Base-by-base conservation (phyloP, 1,140 invertebrate genomes). In the Agrilus planipennis region DNA sequence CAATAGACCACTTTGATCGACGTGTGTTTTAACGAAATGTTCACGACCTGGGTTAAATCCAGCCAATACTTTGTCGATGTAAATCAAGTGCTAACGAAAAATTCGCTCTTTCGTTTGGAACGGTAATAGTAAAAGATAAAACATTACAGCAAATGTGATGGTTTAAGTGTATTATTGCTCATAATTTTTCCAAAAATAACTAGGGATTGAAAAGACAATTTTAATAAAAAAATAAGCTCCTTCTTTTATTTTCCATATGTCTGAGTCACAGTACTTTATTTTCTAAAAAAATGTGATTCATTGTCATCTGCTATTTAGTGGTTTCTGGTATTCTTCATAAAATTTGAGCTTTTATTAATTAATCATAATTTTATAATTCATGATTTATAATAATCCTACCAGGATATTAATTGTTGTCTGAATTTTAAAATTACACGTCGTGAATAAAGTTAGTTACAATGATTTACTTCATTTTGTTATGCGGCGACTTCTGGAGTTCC, bases 1-100 rank as follows among this genome's bases (percentile, higher is more conserved):
- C 40, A 42, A 42, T 42, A 15, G 40, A 16, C 12, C 40, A 30
- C 18, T 34, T 36, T 42, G 31, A 42, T 42, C 28, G 40, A 42
- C 40, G 25, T 42, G 32, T 35, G 34, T 42, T 20, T 35, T 42
- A 42, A 35, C 30, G 28, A n/a, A 21, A 7, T 16, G n/a, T n/a
- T n/a, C n/a, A n/a, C n/a, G n/a, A n/a, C n/a, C n/a, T n/a, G n/a
- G n/a, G n/a, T n/a, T n/a, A n/a, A n/a, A n/a, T n/a, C n/a, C 34
- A 12, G 34, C 12, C 23, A 21, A 36, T 21, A 21, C 20, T 36
- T 36, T 36, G 34, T 36, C 23, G 34, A 12, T 25, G 23, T 25
- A 25, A 25, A 7, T 25, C 6, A 25, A 7, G 6, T 6, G 23
- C n/a, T 7, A 25, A 25, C 23, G 6, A 7, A n/a, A 25, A 7